phyloP scores from a whole-genome alignment of 1,140 invertebrate genomes.

The Sesamia nonagrioides region DNA sequence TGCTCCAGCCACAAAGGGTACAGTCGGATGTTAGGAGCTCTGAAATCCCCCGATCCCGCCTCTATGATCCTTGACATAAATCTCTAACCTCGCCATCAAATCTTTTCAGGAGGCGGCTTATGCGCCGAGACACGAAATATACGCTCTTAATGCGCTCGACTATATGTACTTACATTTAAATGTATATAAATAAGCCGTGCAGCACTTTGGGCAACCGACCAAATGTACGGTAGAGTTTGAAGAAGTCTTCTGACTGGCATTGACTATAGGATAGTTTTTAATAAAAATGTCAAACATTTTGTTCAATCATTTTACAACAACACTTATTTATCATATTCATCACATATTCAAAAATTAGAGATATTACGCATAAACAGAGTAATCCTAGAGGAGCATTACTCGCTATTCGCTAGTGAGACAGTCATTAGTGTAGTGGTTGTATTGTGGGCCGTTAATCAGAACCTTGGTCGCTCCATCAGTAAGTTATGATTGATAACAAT shows the following conservation, averaged over 20 bases:
- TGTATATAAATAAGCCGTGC: slow-evolving; percentile 18
- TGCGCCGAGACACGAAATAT: slow-evolving; percentile 81
- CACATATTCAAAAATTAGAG: neutral
- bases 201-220: slow-evolving; percentile 2
- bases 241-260: neutral
- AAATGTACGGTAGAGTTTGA: neutral
- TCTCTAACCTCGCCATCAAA: slow-evolving; percentile 86
- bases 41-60: slow-evolving; percentile 83
- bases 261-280: neutral
- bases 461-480: slow-evolving; percentile 73
- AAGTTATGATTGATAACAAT: slow-evolving; percentile 79
- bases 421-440: slow-evolving; percentile 49
- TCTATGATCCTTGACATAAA: slow-evolving; percentile 87
- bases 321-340: neutral
- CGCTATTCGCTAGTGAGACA: slow-evolving; percentile 17
- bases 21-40: slow-evolving; percentile 83
- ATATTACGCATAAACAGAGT: slow-evolving; percentile 2
- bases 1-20: slow-evolving; percentile 85
- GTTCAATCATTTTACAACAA: neutral
- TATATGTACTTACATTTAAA: slow-evolving; percentile 52
- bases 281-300: neutral
- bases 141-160: slow-evolving; percentile 82
- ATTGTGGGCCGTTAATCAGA: slow-evolving; percentile 60
- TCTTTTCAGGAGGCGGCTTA: slow-evolving; percentile 85
- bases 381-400: neutral